These are phyloP conservation scores for Lutjanus erythropterus DNA, from an alignment of 2,113 vertebrate genomes.

Conservation along the genomic window DNA sequence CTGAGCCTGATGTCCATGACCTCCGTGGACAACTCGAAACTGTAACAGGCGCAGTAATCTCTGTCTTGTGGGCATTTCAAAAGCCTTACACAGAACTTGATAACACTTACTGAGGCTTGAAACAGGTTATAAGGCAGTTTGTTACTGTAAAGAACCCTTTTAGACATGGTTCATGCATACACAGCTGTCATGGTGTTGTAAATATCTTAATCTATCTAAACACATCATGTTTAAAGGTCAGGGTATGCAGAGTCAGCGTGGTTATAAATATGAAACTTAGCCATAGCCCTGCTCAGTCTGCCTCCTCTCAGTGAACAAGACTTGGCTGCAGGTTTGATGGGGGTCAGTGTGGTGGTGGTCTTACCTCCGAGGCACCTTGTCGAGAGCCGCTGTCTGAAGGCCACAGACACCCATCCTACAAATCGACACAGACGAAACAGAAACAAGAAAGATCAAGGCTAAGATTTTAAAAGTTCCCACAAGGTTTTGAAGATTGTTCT, in stretches of 20 bases:
- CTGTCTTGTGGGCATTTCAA: not conserved
- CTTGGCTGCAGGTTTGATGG: not conserved
- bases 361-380: constrained; percentile 83
- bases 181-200: not conserved
- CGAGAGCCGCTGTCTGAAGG: constrained; percentile 78
- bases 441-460: not conserved
- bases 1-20: not conserved
- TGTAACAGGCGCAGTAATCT: not conserved
- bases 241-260: not conserved
- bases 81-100: too few relatives aligned
- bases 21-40: not conserved
- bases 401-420: constrained; percentile 82
- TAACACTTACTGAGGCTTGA: too few relatives aligned
- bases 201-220: not conserved
- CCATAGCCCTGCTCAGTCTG: not conserved
- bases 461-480: not conserved
- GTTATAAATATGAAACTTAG: not conserved
- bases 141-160: too few relatives aligned
- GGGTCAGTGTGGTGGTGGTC: constrained; percentile 8
- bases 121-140: too few relatives aligned
- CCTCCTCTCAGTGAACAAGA: not conserved
- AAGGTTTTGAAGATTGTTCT: not conserved
- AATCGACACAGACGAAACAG: constrained; percentile 28
- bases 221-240: not conserved
- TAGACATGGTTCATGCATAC: too few relatives aligned